Conservation (phyloP, 2,113 vertebrate genomes). For the Eolophus roseicapilla region DNA sequence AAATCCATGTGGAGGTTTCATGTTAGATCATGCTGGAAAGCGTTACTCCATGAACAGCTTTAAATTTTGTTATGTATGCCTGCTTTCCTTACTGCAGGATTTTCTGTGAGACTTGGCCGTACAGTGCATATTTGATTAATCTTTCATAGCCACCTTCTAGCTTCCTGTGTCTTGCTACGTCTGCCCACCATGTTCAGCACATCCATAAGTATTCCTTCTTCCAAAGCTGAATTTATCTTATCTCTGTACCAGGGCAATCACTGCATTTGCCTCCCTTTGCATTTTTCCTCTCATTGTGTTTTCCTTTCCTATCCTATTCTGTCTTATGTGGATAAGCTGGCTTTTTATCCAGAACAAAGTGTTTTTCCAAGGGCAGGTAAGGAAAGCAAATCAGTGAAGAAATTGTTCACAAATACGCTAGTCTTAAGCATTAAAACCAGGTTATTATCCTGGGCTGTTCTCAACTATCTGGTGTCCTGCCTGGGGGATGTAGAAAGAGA, state of each 20-base stretch:
- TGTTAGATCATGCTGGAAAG: background rate
- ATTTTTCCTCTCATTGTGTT: background rate
- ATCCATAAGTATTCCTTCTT: background rate
- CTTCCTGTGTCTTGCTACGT: background rate
- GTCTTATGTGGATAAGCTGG: background rate
- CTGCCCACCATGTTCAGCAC: background rate
- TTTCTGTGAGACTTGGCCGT: background rate
- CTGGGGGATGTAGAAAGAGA: background rate
- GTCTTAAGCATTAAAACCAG: background rate
- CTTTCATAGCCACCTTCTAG: background rate
- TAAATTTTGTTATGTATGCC: background rate
- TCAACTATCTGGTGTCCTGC: background rate
- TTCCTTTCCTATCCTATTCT: background rate
- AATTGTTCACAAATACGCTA: background rate
- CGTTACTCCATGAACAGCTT: background rate
- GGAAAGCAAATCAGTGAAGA: background rate
- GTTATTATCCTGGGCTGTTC: background rate
- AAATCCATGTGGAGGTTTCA: background rate
- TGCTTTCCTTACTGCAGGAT: background rate
- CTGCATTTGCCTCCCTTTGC: background rate
- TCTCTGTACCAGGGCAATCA: background rate
- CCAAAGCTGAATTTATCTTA: background rate
- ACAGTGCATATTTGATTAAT: background rate
- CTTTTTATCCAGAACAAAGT: background rate
- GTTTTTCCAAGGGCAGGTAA: background rate